These are phyloP conservation scores for Myocastor coypus DNA, from an alignment of 2,113 vertebrate genomes.

Conservation along the genomic window DNA sequence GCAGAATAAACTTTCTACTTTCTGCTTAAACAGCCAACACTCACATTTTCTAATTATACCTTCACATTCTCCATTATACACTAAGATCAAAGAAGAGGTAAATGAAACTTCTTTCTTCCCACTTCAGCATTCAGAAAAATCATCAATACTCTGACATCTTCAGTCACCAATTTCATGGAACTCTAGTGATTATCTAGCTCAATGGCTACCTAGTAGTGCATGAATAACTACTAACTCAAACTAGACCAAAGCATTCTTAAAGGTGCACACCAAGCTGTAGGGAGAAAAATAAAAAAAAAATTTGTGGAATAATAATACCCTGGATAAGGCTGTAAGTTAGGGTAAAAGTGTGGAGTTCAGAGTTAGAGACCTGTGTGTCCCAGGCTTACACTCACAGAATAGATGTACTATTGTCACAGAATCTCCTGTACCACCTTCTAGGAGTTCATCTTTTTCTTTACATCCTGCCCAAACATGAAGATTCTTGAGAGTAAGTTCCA, in stretches of 20 bases:
- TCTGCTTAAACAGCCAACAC: conserved; percentile 11
- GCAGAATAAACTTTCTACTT: conserved; percentile 25
- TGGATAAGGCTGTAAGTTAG: background rate
- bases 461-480: background rate
- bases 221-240: background rate
- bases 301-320: background rate
- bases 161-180: conserved; percentile 4
- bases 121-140: conserved; percentile 16
- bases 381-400: background rate
- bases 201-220: background rate
- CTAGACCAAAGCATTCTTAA: background rate
- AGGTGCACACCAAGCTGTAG: background rate
- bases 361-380: background rate
- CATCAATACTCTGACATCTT: conserved; percentile 1
- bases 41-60: conserved; percentile 41
- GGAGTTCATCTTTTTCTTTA: background rate
- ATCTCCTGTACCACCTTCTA: background rate
- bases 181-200: background rate
- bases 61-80: conserved; percentile 29
- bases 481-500: background rate
- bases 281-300: too few relatives aligned
- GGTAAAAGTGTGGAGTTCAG: background rate
- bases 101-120: background rate
- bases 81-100: conserved; percentile 17
- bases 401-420: background rate